A percentile compares a stretch with the other conserved stretches of the same genome.
phyloP scores from a whole-genome alignment of 2,888 invertebrate species.

The Polydrusus tereticollis region DNA sequence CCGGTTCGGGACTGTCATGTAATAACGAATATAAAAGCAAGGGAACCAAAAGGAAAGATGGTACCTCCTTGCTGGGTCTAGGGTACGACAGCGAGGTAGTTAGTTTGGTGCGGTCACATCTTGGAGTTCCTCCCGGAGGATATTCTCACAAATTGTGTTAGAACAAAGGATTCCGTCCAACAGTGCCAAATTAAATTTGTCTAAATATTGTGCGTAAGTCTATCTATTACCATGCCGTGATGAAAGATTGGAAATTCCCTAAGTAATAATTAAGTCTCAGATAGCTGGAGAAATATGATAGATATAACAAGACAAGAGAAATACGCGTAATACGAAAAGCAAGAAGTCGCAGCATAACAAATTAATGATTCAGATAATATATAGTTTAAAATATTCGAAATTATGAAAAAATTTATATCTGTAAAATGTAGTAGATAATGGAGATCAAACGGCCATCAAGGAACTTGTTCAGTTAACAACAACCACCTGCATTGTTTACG shows the following conservation, averaged over 20 bases:
- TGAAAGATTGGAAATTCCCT: too few relatives aligned
- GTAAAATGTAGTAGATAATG: background rate
- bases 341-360: too few relatives aligned
- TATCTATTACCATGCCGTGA: too few relatives aligned
- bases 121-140: slow-evolving; percentile 65
- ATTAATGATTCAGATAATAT: too few relatives aligned
- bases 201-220: slow-evolving; percentile 1
- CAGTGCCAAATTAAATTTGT: slow-evolving; percentile 16
- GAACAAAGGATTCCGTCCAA: slow-evolving; percentile 9
- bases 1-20: slow-evolving; percentile 62
- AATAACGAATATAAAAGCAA: slow-evolving; percentile 59
- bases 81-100: slow-evolving; percentile 60
- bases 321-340: too few relatives aligned
- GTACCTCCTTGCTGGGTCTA: slow-evolving; percentile 63
- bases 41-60: slow-evolving; percentile 59
- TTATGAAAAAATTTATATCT: background rate
- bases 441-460: background rate
- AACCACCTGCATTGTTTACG: slow-evolving; percentile 36
- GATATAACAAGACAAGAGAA: too few relatives aligned
- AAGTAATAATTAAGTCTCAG: too few relatives aligned
- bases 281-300: too few relatives aligned
- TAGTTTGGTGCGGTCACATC: slow-evolving; percentile 47
- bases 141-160: slow-evolving; percentile 65
- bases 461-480: slow-evolving; percentile 16
- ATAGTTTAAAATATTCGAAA: background rate